Base-by-base conservation (phyloP, 2,888 invertebrate genomes). In the Rotaria sp. region DNA sequence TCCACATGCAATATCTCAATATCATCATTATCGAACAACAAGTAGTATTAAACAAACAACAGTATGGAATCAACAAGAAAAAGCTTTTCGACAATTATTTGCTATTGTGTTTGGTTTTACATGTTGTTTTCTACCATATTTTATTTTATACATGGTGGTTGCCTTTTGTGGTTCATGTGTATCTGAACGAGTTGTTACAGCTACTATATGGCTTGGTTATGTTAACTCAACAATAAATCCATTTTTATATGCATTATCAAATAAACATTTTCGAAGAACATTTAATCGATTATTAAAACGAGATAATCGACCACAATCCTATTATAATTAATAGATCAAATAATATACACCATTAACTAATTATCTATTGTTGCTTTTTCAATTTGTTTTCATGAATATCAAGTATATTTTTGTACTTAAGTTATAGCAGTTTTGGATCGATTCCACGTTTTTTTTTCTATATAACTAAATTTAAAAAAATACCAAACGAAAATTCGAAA, bases 61-160 rank as follows among this genome's bases (percentile, higher is more conserved):
- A 11, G 67, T 67, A 35, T 80, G 80, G 86, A 86, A 86, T 55
- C 84, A 86, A 75, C 85, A 86, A 85, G 86, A 86, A 84, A 92
- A 93, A 88, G 93, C 93, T 10, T 93, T 93, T 5, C 90, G 92
- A 74, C 93, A 93, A 87, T 90, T 93, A 13, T 93, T 93, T 0
- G 93, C 93, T 26, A 93, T 93, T 85, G 92, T 93, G 89, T 93
- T 93, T 35, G 93, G 93, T 5, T 93, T 93, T 88, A 92, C 93
- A 7, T 89, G 93, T 86, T 93, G 93, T 88, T 93, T 93, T 91
- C 90, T 93, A 52, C 93, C 93, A 26, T 93, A 93, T 89, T 93
- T 93, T 89, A 91, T 92, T 59, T 89, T 93, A 13, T 93, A 93
- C 89, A 90, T 93, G 85, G 92, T 93, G 38, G 92, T 93, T 88